These are phyloP conservation scores for Orientallactaga sibirica DNA, from an alignment of 2,797 vertebrate species.

Conservation along the genomic window DNA sequence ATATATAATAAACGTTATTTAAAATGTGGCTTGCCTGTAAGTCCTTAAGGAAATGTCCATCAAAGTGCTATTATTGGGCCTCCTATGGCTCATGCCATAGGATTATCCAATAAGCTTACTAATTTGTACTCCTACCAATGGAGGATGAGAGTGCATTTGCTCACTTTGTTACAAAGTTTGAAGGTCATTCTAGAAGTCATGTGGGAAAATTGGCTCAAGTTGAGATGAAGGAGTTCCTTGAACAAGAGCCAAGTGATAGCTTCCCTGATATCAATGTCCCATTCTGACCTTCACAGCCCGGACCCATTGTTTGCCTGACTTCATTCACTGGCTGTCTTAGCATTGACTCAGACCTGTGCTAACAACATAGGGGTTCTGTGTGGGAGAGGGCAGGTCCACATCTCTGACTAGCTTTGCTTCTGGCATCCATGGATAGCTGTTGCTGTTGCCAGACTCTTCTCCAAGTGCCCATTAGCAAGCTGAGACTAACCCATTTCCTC, in stretches of 20 bases:
- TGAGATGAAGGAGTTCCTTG: background rate
- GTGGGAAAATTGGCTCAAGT: background rate
- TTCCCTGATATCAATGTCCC: background rate
- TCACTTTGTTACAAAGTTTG: background rate
- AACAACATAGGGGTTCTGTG: too few relatives aligned
- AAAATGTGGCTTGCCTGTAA: background rate
- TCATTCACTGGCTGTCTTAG: too few relatives aligned
- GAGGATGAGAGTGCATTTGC: too few relatives aligned
- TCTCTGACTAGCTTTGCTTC: background rate
- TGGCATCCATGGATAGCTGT: too few relatives aligned
- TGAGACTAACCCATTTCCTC: background rate
- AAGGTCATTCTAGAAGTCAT: too few relatives aligned
- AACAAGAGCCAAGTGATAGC: accelerated
- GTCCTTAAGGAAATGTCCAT: background rate
- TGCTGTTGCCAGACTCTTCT: too few relatives aligned
- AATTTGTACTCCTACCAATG: too few relatives aligned
- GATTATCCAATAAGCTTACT: background rate
- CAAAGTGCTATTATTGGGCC: too few relatives aligned
- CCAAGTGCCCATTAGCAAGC: background rate
- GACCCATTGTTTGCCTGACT: background rate
- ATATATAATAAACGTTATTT: background rate
- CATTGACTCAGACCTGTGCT: background rate
- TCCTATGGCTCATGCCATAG: accelerated
- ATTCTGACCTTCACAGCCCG: background rate
- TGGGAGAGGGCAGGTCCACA: too few relatives aligned